Percentiles rank a stretch among this genome's conserved stretches.
These are phyloP conservation scores for Nothobranchius furzeri DNA, from an alignment of 2,113 vertebrate species.

Conservation along the genomic window DNA sequence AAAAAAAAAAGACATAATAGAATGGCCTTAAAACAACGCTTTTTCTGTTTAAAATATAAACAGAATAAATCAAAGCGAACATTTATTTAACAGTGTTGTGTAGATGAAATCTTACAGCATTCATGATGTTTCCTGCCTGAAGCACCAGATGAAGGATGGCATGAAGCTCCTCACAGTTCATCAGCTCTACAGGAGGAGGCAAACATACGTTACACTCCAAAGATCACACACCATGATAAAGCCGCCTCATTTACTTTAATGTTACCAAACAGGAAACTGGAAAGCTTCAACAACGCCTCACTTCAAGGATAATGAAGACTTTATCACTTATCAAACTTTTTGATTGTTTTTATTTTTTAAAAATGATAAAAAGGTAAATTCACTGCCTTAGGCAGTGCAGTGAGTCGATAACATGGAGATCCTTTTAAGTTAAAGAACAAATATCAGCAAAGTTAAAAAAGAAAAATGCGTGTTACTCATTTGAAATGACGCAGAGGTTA, in stretches of 20 bases:
- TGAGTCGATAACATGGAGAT: constrained; percentile 19
- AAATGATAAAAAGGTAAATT: background rate
- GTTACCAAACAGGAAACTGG: background rate
- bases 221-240: background rate
- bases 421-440: constrained; percentile 22
- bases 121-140: constrained; percentile 98
- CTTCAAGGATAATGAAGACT: too few relatives aligned
- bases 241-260: background rate
- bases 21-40: too few relatives aligned
- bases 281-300: too few relatives aligned
- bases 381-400: constrained; percentile 21
- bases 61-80: too few relatives aligned
- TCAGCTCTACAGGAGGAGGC: constrained; percentile 82
- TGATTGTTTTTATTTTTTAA: background rate
- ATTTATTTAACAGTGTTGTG: background rate
- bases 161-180: constrained; percentile 94
- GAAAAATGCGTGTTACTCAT: constrained; percentile 45
- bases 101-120: constrained; percentile 85
- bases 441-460: constrained; percentile 33
- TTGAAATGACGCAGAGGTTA: constrained; percentile 45
- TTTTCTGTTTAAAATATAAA: too few relatives aligned
- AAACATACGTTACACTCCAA: constrained; percentile 32
- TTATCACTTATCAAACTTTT: background rate
- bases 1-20: too few relatives aligned
- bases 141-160: constrained; percentile 95